A percentile compares a stretch with the other conserved stretches of the same genome.
phyloP scores from a whole-genome alignment of 2,113 vertebrate genomes.

The Ctenodactylus gundi region DNA sequence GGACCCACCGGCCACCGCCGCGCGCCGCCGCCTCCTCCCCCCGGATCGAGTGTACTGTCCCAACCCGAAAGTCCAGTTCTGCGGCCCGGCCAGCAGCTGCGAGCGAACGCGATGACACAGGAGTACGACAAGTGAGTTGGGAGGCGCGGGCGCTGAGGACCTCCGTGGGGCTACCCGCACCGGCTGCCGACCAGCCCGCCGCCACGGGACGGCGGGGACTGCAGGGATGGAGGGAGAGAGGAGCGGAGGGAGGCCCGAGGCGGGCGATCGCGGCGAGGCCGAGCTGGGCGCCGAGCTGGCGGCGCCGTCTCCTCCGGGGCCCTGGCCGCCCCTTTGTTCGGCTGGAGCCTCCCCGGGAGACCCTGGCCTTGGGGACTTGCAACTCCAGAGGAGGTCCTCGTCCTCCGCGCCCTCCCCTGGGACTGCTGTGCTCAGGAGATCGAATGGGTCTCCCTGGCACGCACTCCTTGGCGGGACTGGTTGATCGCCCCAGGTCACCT shows the following conservation, averaged over 20 bases:
- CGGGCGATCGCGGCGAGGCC: not conserved
- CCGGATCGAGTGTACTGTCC: constrained; percentile 92
- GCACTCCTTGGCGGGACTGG: constrained; percentile 62
- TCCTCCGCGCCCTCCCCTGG: too few species aligned
- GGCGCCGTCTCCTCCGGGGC: too few species aligned
- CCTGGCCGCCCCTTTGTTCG: constrained; percentile 5
- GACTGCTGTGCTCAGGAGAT: not conserved
- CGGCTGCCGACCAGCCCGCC: not conserved
- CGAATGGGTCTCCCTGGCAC: constrained; percentile 73
- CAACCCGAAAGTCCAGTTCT: constrained; percentile 98
- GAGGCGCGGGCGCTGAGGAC: constrained; percentile 54
- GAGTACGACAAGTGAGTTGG: constrained; percentile 99
- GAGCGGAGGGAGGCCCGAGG: not conserved
- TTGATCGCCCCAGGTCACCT: constrained; percentile 29
- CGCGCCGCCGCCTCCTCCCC: constrained; percentile 83
- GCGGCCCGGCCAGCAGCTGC: constrained; percentile 85
- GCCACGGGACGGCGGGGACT: not conserved
- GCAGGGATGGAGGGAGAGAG: too few species aligned
- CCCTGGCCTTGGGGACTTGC: constrained; percentile 47
- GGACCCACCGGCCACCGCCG: constrained; percentile 52
- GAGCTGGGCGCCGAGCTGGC: too few species aligned
- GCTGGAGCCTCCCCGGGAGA: not conserved
- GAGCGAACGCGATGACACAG: constrained; percentile 93
- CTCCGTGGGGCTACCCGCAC: not conserved
- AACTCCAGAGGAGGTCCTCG: constrained; percentile 21